These are phyloP conservation scores for Furnarius figulus DNA, from an alignment of 2,113 vertebrate species.

Conservation along the genomic window DNA sequence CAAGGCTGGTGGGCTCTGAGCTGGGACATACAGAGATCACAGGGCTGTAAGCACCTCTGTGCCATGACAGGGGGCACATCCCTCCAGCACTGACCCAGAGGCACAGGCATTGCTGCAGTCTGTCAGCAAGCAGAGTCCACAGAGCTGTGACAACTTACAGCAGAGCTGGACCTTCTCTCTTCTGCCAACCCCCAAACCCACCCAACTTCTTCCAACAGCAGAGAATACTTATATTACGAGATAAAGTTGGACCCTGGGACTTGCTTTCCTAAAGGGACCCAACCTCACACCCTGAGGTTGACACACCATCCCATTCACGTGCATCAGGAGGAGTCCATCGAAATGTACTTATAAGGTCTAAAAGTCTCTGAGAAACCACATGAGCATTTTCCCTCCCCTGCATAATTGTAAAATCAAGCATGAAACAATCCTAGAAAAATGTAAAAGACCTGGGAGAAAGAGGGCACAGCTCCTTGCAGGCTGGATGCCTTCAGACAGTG, in stretches of 20 bases:
- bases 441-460: neutral
- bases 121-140: neutral
- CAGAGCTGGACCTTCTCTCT: neutral
- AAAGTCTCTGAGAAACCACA: neutral
- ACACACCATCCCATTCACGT: neutral
- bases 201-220: neutral
- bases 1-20: neutral
- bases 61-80: rapidly evolving
- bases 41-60: neutral
- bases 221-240: neutral
- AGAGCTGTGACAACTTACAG: neutral
- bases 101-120: neutral
- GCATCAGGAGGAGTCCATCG: neutral
- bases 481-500: neutral
- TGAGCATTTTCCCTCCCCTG: neutral
- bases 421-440: neutral
- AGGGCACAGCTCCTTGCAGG: neutral
- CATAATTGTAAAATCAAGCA: neutral
- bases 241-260: neutral
- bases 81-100: neutral
- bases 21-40: neutral
- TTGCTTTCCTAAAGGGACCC: neutral
- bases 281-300: neutral
- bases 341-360: neutral
- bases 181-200: neutral